A percentile compares a stretch with the other conserved stretches of the same genome.
Evolutionary conservation across 2,797 vertebrate genomes (phyloP).

Genomic region (Pangasius sanitwongsei): DNA sequence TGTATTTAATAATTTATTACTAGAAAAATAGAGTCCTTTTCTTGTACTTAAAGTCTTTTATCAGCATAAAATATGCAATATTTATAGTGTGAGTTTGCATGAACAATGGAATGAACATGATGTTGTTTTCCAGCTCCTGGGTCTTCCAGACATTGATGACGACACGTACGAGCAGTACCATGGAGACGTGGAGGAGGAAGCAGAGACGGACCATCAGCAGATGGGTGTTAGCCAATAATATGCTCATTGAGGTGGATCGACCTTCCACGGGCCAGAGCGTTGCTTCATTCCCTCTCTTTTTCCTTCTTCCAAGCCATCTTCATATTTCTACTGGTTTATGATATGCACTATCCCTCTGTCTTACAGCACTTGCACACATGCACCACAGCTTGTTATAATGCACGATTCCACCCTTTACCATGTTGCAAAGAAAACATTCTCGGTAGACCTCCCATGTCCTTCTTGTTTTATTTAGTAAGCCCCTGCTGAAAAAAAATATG

Average conservation of each 20-base stretch:
- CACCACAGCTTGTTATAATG: conserved; percentile 58
- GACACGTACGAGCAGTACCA: conserved; percentile 96
- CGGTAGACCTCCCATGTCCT: conserved; percentile 43
- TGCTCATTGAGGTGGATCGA: conserved; percentile 55
- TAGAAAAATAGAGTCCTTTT: background rate
- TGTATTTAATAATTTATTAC: background rate
- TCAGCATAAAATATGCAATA: background rate
- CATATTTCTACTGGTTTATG: conserved; percentile 41
- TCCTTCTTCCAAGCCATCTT: conserved; percentile 33
- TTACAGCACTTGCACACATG: conserved; percentile 46
- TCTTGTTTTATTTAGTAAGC: conserved; percentile 28
- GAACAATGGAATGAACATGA: background rate
- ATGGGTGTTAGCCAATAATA: conserved; percentile 99
- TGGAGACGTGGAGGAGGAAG: conserved; percentile 93
- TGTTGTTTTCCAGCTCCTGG: conserved; percentile 81
- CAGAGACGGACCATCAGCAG: conserved; percentile 96
- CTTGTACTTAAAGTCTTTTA: background rate
- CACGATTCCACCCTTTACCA: conserved; percentile 73
- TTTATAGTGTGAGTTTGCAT: background rate
- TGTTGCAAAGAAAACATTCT: conserved; percentile 62
- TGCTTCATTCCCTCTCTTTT: conserved; percentile 33
- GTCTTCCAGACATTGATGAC: conserved; percentile 94
- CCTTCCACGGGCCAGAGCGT: conserved; percentile 45
- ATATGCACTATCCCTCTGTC: conserved; percentile 37
- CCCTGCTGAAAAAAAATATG: background rate